Evolutionary conservation across 2,113 vertebrate species (phyloP).

Genomic region (Cebus imitator): DNA sequence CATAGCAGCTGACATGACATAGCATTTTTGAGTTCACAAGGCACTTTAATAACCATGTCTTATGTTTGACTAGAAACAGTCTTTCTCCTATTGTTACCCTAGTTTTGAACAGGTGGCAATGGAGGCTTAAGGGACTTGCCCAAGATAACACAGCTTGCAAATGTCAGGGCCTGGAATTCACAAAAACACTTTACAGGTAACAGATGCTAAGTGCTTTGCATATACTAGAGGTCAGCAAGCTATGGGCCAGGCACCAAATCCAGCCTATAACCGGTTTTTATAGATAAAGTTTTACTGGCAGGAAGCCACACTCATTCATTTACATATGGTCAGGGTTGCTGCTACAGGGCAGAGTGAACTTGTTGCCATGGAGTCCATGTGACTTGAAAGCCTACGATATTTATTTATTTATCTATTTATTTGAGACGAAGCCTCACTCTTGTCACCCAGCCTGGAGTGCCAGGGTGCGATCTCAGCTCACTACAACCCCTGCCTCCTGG

Average conservation of each 20-base stretch:
- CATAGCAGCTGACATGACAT: not conserved
- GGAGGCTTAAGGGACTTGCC: not conserved
- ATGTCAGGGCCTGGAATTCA: not conserved
- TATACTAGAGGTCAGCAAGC: not conserved
- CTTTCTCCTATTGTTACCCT: not conserved
- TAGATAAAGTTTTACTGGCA: conserved; percentile 41
- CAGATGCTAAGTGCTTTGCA: not conserved
- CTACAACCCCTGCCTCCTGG: too few species aligned
- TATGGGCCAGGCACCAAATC: not conserved
- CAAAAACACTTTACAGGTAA: not conserved
- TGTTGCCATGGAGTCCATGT: not conserved
- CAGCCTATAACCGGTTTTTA: not conserved
- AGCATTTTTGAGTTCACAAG: not conserved
- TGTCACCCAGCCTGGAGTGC: too few species aligned
- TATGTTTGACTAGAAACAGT: not conserved
- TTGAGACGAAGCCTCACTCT: too few species aligned
- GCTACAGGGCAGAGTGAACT: not conserved
- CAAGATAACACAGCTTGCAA: not conserved
- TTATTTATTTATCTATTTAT: too few species aligned
- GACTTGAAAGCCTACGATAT: not conserved
- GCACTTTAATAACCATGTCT: not conserved
- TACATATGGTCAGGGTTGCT: not conserved
- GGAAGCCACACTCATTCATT: not conserved
- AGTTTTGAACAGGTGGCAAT: not conserved
- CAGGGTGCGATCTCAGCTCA: too few species aligned